phyloP scores from a whole-genome alignment of 2,888 invertebrate species.

The Marasmarcha lunaedactyla region DNA sequence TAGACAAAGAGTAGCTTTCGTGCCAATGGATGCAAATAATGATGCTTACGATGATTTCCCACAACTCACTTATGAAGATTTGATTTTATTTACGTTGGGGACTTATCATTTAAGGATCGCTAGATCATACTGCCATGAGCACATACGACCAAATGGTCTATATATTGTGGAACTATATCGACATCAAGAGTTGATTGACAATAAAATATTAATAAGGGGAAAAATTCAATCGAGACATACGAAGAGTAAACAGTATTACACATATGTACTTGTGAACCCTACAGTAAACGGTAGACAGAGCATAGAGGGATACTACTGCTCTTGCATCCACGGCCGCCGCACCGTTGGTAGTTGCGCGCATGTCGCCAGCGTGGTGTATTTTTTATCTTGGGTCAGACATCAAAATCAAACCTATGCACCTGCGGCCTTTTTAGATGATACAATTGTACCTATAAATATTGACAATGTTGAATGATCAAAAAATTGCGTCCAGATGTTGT shows the following conservation, averaged over 20 bases:
- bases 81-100: background rate
- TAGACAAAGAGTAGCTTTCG: conserved; percentile 4
- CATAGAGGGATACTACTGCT: no score
- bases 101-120: conserved; percentile 3
- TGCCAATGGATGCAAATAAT: conserved; percentile 3
- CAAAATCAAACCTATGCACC: conserved; percentile 3
- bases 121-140: conserved; percentile 7
- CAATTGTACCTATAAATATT: no score
- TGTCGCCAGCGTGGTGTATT: conserved; percentile 7
- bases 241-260: no score
- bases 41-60: conserved; percentile 3
- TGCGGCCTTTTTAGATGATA: conserved; percentile 8
- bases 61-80: background rate
- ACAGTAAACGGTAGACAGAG: no score
- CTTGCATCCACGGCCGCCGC: no score
- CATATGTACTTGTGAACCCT: no score
- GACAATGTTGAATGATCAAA: no score
- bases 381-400: conserved; percentile 7
- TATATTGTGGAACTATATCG: conserved; percentile 10
- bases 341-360: no score
- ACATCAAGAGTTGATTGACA: conserved; percentile 9
- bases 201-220: conserved; percentile 5
- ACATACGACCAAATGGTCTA: conserved; percentile 6
- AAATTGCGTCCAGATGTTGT: no score
- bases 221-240: conserved; percentile 10